phyloP scores from a whole-genome alignment of 2,113 vertebrate species.

The Enhydra lutris region DNA sequence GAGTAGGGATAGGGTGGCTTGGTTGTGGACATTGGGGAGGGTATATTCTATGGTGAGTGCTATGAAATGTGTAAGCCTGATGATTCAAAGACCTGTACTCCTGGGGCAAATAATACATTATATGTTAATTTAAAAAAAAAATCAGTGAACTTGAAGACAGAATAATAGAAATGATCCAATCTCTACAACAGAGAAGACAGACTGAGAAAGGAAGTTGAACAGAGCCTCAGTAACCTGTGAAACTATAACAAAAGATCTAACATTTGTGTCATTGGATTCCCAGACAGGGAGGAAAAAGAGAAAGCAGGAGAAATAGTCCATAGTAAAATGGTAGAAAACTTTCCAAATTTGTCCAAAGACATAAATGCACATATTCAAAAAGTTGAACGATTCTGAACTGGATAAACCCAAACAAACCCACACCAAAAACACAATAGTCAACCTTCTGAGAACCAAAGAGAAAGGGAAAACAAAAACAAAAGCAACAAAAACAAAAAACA shows the following conservation, averaged over 20 bases:
- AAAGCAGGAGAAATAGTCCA: background rate
- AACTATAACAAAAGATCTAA: background rate
- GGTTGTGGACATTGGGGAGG: too few species aligned
- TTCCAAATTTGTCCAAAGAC: background rate
- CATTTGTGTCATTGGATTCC: background rate
- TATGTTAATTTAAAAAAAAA: background rate
- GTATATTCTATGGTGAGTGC: too few species aligned
- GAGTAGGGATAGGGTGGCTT: too few species aligned
- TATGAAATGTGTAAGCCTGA: too few species aligned
- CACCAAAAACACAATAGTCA: background rate
- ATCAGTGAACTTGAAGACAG: background rate
- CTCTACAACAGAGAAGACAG: background rate
- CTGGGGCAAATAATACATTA: too few species aligned
- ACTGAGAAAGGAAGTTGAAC: background rate
- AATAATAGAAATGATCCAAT: background rate
- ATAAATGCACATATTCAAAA: background rate
- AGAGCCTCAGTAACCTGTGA: background rate
- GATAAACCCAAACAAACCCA: background rate
- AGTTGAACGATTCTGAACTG: background rate
- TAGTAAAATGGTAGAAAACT: background rate
- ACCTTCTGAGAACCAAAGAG: background rate
- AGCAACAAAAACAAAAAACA: background rate
- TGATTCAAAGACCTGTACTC: too few species aligned
- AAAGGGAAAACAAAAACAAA: background rate
- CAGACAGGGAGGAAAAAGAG: background rate